Base-by-base conservation (phyloP, 2,113 vertebrate genomes). In the Lichenostomus cassidix region DNA sequence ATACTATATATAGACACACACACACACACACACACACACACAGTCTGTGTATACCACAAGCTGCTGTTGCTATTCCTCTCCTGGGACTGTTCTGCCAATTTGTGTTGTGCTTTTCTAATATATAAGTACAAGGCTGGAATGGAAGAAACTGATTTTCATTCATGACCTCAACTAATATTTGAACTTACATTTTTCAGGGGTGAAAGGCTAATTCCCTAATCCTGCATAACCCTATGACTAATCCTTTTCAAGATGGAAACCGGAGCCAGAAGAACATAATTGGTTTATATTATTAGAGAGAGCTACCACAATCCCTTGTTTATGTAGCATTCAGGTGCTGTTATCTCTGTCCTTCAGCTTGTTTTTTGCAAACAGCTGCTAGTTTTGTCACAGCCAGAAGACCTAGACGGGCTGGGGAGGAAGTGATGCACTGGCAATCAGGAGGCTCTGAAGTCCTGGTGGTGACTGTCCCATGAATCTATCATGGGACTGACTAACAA, bases 341-440 rank as follows among this genome's bases (percentile, higher is more conserved):
- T 97, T 97, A 95, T 74, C 93, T 95, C 87, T 85, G 31, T 83
- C 46, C 67, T 94, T 96, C 95, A 96, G 87, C 92, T 93, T 95
- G 90, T 70, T 95, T 95, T 90, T 80, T 80, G 33, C 53, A 83
- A 83, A 60, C 63, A 76, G 42, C 58, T 88, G 84, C 50, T 86
- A 33, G 67, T 94, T 96, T 80, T 93, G 56, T 90, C 82, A 67
- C 71, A 87, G 78, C 37, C n/a, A 90, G 68, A 65, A 88, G 75
- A 39, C 50, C 78, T 67, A 50, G 55, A 60, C 3, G 1, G 63
- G 31, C 46, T 74, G 59, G 25, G 67, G 31, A 87, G 63, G 31
- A 64, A 87, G 22, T 0, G 0, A 15, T 64, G 56, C 29, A 12
- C 18, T 52, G 77, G 31, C 44, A 83, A 0, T 75, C 41, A 21